Base-by-base conservation (phyloP, 2,888 invertebrate species). In the Eudemis profundana region DNA sequence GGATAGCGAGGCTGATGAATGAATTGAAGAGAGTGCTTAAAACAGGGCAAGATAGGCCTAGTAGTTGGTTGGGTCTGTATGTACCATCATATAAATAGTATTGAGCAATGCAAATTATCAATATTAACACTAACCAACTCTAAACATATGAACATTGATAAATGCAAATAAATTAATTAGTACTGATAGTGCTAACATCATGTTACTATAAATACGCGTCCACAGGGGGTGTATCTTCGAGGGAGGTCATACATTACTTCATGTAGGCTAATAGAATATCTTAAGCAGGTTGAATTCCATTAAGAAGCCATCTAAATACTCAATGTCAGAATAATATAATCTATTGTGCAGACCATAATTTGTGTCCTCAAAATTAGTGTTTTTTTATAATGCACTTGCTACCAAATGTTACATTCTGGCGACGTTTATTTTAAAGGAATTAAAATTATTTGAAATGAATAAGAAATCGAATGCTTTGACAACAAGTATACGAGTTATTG, bases 191-290 rank as follows among this genome's bases (percentile, higher is more conserved):
- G 14, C 8, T 12, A 42, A 17, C 19, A 44, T 53, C 2, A 57
- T 17, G 14, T 0, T 12, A 42, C 64, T 59, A 65, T 29, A 60
- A 65, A 61, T 66, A 66, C 61, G 42, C 17, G 40, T 57, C 29
- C 42, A 36, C 15, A 65, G 65, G 65, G 65, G 65, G 51, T 60
- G 59, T 65, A 59, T 65, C 65, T 59, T 23, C 17, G 60, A 47
- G 65, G 64, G 65, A 65, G 65, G 59, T 40, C 17, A 38, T 4
- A 36, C 23, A 23, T 8, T n/a, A 36, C 14, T 27, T 21, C 17
- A 44, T 51, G 21, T 46, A 36, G 23, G 46, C 46, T 27, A 40
- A 40, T 14, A 7, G 19, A 63, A 12, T 36, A 27, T 3, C 36
- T 36, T 7, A 14, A 19, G 27, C 38, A 40, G 8, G 15, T 27